These are phyloP conservation scores for Myopa tessellatipennis DNA, from an alignment of 2,888 invertebrate species.

Conservation along the genomic window DNA sequence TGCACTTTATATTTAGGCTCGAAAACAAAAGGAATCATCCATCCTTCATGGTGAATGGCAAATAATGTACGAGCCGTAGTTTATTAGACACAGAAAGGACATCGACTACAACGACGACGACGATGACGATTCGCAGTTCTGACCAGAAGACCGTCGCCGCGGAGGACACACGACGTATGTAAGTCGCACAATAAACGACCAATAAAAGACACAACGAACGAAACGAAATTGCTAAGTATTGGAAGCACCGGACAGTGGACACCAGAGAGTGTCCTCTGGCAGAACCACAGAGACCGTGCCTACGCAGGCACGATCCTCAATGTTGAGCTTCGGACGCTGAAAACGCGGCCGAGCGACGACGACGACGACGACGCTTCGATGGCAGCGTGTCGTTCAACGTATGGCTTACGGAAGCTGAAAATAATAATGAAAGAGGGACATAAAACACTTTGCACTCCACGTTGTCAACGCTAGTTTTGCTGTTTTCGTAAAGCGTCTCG, in stretches of 20 bases:
- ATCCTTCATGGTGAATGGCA: conserved; percentile 34
- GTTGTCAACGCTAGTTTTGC: conserved; percentile 32
- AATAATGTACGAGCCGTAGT: conserved; percentile 39
- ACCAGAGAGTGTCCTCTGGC: background rate
- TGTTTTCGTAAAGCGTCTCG: conserved; percentile 22
- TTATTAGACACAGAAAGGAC: conserved; percentile 38
- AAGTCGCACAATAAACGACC: conserved; percentile 28
- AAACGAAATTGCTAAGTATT: background rate
- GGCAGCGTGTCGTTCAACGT: conserved; percentile 28
- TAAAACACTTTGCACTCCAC: conserved; percentile 37
- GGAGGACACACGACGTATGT: conserved; percentile 17
- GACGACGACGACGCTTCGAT: conserved; percentile 23
- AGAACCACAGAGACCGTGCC: conserved; percentile 1
- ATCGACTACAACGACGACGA: conserved; percentile 21
- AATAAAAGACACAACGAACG: conserved; percentile 35
- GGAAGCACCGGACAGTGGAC: background rate
- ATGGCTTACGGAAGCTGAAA: conserved; percentile 38
- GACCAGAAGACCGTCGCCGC: conserved; percentile 10
- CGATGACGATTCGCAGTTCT: conserved; percentile 3
- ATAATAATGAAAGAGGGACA: conserved; percentile 37
- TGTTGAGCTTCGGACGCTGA: background rate
- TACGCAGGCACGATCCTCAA: conserved; percentile 18
- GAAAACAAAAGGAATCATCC: conserved; percentile 33
- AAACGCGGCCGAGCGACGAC: conserved; percentile 1
- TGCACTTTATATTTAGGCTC: conserved; percentile 32